phyloP scores from a whole-genome alignment of 2,113 vertebrate species.

The Sceloporus tristichus region DNA sequence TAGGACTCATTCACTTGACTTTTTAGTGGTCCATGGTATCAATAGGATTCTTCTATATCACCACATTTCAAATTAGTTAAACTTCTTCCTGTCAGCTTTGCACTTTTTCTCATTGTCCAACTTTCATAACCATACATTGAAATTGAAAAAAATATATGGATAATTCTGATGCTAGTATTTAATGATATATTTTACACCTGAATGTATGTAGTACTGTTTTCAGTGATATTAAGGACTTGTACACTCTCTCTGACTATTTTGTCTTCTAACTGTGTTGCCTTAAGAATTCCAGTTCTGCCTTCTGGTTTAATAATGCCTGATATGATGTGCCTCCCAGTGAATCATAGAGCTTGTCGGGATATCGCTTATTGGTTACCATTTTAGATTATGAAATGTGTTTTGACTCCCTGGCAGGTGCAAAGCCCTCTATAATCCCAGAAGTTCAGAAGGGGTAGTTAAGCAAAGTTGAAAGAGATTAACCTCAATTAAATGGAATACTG shows the following conservation, averaged over 20 bases:
- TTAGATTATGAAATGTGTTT: slow-evolving; percentile 48
- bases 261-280: neutral
- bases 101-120: no score
- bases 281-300: neutral
- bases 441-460: slow-evolving; percentile 61
- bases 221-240: neutral
- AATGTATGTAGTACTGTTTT: neutral
- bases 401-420: slow-evolving; percentile 70
- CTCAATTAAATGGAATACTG: slow-evolving; percentile 81
- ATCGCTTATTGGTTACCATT: neutral
- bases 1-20: no score
- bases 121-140: no score
- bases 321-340: neutral
- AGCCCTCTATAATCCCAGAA: slow-evolving; percentile 48
- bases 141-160: no score
- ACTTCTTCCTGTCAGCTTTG: no score
- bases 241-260: neutral
- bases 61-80: no score
- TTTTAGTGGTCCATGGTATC: no score
- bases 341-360: neutral
- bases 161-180: no score
- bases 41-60: no score
- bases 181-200: no score
- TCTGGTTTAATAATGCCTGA: neutral
- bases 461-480: slow-evolving; percentile 83